Evolutionary conservation across 2,797 vertebrate species (phyloP).

Genomic region (Heteromormyrus szaboi): DNA sequence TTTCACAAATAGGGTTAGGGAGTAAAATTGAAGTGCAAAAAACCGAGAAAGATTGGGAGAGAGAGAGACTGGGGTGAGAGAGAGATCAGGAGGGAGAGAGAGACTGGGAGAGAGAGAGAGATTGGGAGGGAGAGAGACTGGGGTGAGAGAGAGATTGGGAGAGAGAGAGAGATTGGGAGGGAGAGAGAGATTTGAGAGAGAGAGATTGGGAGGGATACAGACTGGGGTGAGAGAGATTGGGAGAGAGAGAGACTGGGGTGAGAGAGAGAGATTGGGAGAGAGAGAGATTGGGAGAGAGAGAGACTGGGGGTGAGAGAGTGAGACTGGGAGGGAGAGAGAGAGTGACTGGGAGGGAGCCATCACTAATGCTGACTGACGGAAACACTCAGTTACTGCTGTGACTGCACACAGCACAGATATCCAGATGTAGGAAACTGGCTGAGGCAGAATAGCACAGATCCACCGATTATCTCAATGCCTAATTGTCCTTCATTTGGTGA

Average conservation of each 20-base stretch:
- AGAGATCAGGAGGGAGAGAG: background rate
- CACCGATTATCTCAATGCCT: background rate
- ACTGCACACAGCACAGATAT: background rate
- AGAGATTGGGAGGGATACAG: background rate
- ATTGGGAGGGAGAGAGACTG: background rate
- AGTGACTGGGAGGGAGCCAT: background rate
- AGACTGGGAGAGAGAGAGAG: background rate
- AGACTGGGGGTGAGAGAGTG: background rate
- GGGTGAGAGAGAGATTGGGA: background rate
- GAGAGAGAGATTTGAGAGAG: background rate
- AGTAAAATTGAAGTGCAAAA: background rate
- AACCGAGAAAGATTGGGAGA: background rate
- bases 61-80: background rate
- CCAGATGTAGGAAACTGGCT: background rate
- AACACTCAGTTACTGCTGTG: background rate
- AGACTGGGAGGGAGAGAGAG: background rate
- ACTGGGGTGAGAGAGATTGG: background rate
- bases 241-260: background rate
- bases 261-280: background rate
- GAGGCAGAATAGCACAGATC: background rate
- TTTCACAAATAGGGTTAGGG: background rate
- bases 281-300: no score
- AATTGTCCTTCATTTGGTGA: constrained; percentile 1
- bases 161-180: background rate
- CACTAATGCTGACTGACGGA: background rate